Base-by-base conservation (phyloP, 2,797 vertebrate genomes). In the Champsocephalus gunnari region DNA sequence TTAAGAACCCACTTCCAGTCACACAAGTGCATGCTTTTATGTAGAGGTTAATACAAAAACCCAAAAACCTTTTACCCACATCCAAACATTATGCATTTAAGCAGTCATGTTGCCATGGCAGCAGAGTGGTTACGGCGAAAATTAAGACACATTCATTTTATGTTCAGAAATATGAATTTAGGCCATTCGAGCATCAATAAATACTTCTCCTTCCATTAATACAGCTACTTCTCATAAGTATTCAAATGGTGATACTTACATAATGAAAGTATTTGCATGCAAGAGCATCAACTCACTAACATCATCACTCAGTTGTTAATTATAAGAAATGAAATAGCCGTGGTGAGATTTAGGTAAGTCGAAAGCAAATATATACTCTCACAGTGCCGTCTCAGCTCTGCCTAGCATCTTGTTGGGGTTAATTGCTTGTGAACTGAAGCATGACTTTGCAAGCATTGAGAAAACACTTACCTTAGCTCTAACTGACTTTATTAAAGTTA, bases 11-110 rank as follows among this genome's bases (percentile, higher is more conserved):
- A 75, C 69, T 19, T 73, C 16, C 32, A 47, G 63, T 65, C 5
- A 12, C 53, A 57, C 54, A 84, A 75, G 73, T 87, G 65, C 66
- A 66, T 85, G 83, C 44, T 51, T 57, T 28, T 72, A 19, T 62
- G 61, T 49, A n/a, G 28, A 28, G 28, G 28, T 28, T 5, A 28
- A 28, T 28, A 28, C 1, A 28, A 28, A 28, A 5, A 28, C 28
- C 4, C 28, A 5, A 28, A 28, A 5, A 28, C 4, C 28, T 28
- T 28, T 38, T 38, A 38, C 7, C 9, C 34, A 9, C 34, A 9
- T 38, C 34, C 6, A 7, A 38, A 38, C 34, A 38, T 7, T 38
- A 9, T 38, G 5, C 34, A 38, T 38, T 38, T 38, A 6, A 38
- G 8, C 34, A 38, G 34, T 38, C 2, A 38, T 38, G 34, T 38